Conservation (phyloP, 2,113 vertebrate species). For the Periophthalmus modestus region DNA sequence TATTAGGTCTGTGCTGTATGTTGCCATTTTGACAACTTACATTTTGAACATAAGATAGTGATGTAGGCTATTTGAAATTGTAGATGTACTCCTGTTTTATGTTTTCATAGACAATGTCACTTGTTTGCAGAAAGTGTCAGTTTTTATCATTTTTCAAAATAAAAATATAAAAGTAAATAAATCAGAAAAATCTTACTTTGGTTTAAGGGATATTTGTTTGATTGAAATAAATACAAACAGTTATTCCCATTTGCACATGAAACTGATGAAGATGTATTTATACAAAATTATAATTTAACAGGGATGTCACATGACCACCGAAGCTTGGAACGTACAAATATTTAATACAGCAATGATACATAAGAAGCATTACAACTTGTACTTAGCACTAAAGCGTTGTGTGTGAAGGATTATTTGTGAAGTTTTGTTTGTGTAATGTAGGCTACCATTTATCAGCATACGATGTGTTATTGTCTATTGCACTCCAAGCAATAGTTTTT, state of each 20-base stretch:
- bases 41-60: slow-evolving; percentile 52
- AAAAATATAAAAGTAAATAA: slow-evolving; percentile 24
- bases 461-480: slow-evolving; percentile 76
- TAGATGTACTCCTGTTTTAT: slow-evolving; percentile 50
- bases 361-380: slow-evolving; percentile 72
- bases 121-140: slow-evolving; percentile 67
- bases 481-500: slow-evolving; percentile 85
- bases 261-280: slow-evolving; percentile 80
- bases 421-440: slow-evolving; percentile 71
- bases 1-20: slow-evolving; percentile 67
- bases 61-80: slow-evolving; percentile 47
- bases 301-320: slow-evolving; percentile 72
- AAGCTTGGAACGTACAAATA: slow-evolving; percentile 73
- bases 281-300: slow-evolving; percentile 78
- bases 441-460: slow-evolving; percentile 69
- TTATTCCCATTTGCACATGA: slow-evolving; percentile 81
- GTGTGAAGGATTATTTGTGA: slow-evolving; percentile 75
- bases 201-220: slow-evolving; percentile 78
- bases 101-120: slow-evolving; percentile 69
- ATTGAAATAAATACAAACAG: slow-evolving; percentile 68
- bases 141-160: slow-evolving; percentile 43
- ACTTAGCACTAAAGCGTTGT: slow-evolving; percentile 74
- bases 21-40: slow-evolving; percentile 38
- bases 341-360: slow-evolving; percentile 73
- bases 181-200: slow-evolving; percentile 61